These are phyloP conservation scores for Alentia gelatinosa DNA, from an alignment of 2,888 invertebrate species.

Conservation along the genomic window DNA sequence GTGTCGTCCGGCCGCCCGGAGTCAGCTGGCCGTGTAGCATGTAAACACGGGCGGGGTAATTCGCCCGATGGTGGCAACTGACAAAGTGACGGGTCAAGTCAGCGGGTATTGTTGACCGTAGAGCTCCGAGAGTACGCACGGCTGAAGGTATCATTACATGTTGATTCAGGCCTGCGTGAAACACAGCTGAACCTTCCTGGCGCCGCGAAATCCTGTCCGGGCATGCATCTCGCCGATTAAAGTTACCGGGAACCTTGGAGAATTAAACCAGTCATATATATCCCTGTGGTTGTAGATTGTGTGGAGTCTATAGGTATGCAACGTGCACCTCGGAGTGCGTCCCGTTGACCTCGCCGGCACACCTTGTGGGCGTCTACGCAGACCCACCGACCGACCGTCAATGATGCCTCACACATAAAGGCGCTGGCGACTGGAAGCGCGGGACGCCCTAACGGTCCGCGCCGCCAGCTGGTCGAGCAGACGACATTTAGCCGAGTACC, in stretches of 20 bases:
- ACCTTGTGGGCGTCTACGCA: neutral
- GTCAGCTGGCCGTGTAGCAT: too few species aligned
- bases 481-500: neutral
- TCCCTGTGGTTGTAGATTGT: too few species aligned
- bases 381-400: neutral
- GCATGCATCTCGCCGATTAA: too few species aligned
- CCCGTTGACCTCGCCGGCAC: neutral
- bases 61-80: too few species aligned
- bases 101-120: too few species aligned
- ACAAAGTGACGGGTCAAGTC: too few species aligned
- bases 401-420: neutral
- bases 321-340: neutral
- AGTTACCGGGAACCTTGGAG: too few species aligned
- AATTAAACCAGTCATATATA: too few species aligned
- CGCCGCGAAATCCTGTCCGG: conserved; percentile 8
- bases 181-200: neutral
- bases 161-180: neutral
- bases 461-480: neutral
- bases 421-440: neutral
- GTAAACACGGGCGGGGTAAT: too few species aligned
- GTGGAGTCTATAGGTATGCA: neutral
- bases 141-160: neutral
- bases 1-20: too few species aligned
- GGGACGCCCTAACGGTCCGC: conserved; percentile 2
- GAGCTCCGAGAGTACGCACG: too few species aligned